Evolutionary conservation across 2,113 vertebrate species (phyloP), one percentile per base, ranked within the genome.

Genomic region (Petroica traversi): DNA sequence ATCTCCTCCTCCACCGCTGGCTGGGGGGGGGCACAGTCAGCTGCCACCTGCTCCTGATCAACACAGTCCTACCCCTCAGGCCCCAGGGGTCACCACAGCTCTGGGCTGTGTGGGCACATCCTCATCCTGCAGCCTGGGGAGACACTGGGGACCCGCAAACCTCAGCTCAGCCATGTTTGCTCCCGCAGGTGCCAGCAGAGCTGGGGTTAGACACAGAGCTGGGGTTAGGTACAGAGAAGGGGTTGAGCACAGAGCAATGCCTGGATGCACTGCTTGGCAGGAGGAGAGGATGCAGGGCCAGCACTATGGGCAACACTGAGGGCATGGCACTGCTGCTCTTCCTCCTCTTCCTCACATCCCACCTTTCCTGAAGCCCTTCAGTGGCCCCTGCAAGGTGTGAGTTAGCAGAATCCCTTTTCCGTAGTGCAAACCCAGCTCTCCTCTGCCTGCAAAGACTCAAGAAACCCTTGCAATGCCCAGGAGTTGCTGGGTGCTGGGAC

Each of bases 121-220:
- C 41, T 85, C 14, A n/a, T 13, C 31, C 58, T 4, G 2, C 38
- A 79, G 62, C 36, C 41, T 57, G 0, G 0, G 55, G 43, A 69
- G 41, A 57, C 16, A 10, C 72, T 0, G 0, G 16, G 38, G 74
- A 4, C 19, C 28, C 46, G 10, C 2, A 0, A 12, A 40, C 12
- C 34, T 54, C 26, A 19, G 25, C 23, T 64, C 2, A 3, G 59
- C 17, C 58, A 29, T 0, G 0, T 52, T 91, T 77, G 59, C 34
- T 59, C 11, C 48, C 1, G 1, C 14, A 48, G 19, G n/a, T 4
- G 10, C 26, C n/a, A 1, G 31, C 54, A 57, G 40, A 73, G 36
- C 77, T 5, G 19, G 51, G 6, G 11, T 26, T 22, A 46, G 57
- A 16, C 7, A 20, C 51, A 52, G 62, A 49, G 16, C 41, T 1